Evolutionary conservation across 2,113 vertebrate genomes (phyloP).

Genomic region (Bufo bufo): DNA sequence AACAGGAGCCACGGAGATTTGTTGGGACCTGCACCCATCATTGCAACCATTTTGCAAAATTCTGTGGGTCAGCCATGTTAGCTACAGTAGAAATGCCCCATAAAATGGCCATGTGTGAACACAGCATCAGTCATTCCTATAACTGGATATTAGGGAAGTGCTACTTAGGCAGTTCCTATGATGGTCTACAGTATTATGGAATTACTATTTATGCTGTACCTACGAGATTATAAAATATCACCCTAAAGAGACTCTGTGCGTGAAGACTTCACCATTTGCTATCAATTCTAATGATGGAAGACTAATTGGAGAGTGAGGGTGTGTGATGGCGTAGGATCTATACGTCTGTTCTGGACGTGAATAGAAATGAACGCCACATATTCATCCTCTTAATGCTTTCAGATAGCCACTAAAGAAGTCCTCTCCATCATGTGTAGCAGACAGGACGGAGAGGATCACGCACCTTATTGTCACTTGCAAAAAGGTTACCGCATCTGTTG

Average conservation of each 20-base stretch:
- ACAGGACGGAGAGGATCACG: conserved; percentile 8
- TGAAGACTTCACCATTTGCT: not conserved
- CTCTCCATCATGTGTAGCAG: not conserved
- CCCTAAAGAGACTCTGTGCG: not conserved
- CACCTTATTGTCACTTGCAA: conserved; percentile 37
- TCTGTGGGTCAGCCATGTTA: too few relatives aligned
- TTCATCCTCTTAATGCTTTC: not conserved
- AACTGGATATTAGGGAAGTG: not conserved
- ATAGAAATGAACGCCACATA: conserved; percentile 22
- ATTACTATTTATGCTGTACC: not conserved
- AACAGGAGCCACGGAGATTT: too few relatives aligned
- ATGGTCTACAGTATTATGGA: not conserved
- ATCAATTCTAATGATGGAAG: not conserved
- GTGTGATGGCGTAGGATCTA: not conserved
- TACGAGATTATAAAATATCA: not conserved
- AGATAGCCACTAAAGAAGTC: not conserved
- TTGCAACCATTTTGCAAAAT: too few relatives aligned
- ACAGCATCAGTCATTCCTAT: too few relatives aligned
- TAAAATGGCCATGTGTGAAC: too few relatives aligned
- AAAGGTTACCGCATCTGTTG: conserved; percentile 50
- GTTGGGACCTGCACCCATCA: too few relatives aligned
- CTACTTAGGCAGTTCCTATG: not conserved
- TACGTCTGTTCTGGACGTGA: conserved; percentile 6
- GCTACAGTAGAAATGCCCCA: too few relatives aligned
- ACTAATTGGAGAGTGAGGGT: not conserved